A percentile compares a stretch with the other conserved stretches of the same genome.
Evolutionary conservation across 2,888 invertebrate genomes (phyloP).

Genomic region (Hyposoter dolosus): DNA sequence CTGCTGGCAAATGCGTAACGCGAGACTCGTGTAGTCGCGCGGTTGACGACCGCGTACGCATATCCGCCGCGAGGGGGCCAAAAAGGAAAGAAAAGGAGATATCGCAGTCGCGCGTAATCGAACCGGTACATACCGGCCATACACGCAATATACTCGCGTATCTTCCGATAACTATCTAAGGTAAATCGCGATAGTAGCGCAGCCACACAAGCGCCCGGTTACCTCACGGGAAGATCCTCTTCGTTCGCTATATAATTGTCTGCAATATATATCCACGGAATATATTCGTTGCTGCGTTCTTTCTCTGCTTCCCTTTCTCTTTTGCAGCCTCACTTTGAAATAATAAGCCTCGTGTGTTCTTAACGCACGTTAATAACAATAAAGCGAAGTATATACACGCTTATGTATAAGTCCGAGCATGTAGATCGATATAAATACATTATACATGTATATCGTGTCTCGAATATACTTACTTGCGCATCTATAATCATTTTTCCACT

Average conservation of each 20-base stretch:
- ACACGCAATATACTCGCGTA: constrained; percentile 56
- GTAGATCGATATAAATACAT: constrained; percentile 9
- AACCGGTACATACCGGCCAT: constrained; percentile 61
- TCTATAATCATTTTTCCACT: constrained; percentile 63
- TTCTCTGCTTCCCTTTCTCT: neutral
- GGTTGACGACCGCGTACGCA: constrained; percentile 59
- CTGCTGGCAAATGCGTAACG: constrained; percentile 58
- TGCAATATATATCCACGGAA: constrained; percentile 36
- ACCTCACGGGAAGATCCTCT: constrained; percentile 49
- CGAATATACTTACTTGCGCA: constrained; percentile 54
- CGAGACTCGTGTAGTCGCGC: constrained; percentile 55
- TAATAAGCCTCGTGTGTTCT: constrained; percentile 55
- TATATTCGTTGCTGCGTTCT: constrained; percentile 16
- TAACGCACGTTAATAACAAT: constrained; percentile 65
- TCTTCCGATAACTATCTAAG: constrained; percentile 76
- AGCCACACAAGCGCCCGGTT: constrained; percentile 44
- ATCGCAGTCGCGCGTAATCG: constrained; percentile 63
- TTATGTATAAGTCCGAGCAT: neutral
- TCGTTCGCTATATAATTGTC: constrained; percentile 57
- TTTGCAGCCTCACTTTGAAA: neutral
- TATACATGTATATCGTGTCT: constrained; percentile 4
- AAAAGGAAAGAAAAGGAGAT: constrained; percentile 4
- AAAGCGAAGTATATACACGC: constrained; percentile 37
- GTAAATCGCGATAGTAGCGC: constrained; percentile 77
- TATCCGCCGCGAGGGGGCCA: constrained; percentile 40